Evolutionary conservation across 2,113 vertebrate species (phyloP).

Genomic region (Acrocephalus arundinaceus): DNA sequence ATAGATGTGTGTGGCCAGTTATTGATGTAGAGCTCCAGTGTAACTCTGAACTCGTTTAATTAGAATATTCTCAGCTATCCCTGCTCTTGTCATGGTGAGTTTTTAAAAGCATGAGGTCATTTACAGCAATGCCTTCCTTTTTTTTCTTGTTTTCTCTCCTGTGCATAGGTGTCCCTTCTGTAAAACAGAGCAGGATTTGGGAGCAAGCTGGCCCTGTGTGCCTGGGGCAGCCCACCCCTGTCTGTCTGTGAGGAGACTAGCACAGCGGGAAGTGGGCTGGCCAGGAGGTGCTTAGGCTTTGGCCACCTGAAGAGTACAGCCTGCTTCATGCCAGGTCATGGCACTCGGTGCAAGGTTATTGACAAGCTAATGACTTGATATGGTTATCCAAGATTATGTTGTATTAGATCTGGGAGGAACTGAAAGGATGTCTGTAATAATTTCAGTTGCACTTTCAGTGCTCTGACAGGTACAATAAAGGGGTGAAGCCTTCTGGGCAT

Average conservation of each 20-base stretch:
- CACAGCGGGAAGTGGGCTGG: background rate
- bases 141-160: background rate
- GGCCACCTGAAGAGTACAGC: background rate
- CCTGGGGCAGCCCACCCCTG: background rate
- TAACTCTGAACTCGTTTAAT: background rate
- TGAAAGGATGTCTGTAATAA: background rate
- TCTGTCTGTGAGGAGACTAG: background rate
- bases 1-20: background rate
- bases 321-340: background rate
- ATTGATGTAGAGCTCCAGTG: background rate
- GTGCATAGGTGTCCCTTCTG: fast-evolving
- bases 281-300: background rate
- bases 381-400: background rate
- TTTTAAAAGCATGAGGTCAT: background rate
- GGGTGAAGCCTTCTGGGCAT: background rate
- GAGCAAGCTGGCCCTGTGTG: background rate
- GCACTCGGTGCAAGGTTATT: fast-evolving
- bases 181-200: background rate
- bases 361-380: background rate
- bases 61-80: background rate
- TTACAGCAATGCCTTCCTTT: background rate
- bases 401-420: background rate
- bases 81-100: background rate
- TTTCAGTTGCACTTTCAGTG: background rate
- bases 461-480: background rate